These are phyloP conservation scores for Trichonephila clavata DNA, from an alignment of 1,140 invertebrate species.

Conservation along the genomic window DNA sequence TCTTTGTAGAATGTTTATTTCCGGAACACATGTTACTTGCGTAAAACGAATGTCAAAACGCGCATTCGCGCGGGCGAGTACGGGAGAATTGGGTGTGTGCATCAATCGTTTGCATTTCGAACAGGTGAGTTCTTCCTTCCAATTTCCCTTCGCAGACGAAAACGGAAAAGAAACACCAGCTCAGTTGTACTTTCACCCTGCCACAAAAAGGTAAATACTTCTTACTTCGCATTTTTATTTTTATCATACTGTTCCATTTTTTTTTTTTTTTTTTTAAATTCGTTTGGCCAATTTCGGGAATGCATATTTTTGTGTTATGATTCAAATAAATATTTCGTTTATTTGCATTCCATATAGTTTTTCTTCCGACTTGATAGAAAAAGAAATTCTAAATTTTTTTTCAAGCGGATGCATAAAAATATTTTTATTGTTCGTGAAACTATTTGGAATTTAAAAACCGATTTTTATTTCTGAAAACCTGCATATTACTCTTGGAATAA, in stretches of 20 bases:
- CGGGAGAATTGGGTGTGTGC: constrained; percentile 26
- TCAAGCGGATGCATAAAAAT: too few species aligned
- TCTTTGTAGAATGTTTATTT: constrained; percentile 24
- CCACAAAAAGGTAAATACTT: constrained; percentile 41
- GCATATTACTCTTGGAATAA: too few species aligned
- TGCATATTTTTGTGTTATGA: too few species aligned
- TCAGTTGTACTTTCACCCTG: neutral
- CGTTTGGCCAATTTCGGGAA: too few species aligned
- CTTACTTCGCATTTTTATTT: neutral
- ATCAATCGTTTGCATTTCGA: constrained; percentile 60
- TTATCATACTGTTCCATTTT: neutral
- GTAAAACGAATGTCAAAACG: constrained; percentile 9
- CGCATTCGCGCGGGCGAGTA: constrained; percentile 13
- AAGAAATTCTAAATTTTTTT: neutral
- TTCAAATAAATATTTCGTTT: neutral
- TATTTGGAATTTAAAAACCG: too few species aligned
- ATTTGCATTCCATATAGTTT: neutral
- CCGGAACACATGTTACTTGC: constrained; percentile 52
- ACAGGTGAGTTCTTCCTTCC: constrained; percentile 62
- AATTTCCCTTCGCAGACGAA: constrained; percentile 11
- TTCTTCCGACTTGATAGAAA: neutral
- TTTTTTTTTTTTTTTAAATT: neutral
- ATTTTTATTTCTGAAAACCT: too few species aligned
- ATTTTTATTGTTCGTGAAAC: too few species aligned
- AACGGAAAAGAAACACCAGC: constrained; percentile 70